Conservation (phyloP, 2,113 vertebrate species). For the Pedetes capensis region DNA sequence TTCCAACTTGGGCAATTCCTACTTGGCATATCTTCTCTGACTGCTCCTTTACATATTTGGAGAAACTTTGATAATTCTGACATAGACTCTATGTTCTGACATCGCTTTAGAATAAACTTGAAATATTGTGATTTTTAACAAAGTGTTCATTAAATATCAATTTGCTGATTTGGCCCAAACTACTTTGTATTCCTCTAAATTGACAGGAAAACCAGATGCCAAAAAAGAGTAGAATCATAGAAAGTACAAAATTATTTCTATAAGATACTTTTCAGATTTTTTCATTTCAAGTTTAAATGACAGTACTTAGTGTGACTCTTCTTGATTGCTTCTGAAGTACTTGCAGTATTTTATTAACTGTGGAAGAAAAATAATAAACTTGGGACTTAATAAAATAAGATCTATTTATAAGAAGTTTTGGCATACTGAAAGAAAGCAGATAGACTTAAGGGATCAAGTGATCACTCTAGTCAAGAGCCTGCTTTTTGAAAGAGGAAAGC, state of each 20-base stretch:
- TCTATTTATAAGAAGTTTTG: neutral
- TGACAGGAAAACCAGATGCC: neutral
- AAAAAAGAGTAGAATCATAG: neutral
- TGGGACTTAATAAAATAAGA: constrained; percentile 28
- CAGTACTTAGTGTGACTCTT: neutral
- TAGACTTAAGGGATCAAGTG: neutral
- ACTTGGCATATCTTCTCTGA: neutral
- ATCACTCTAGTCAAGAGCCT: neutral
- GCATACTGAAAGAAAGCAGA: neutral
- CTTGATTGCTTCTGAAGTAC: constrained; percentile 25
- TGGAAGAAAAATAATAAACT: constrained; percentile 29
- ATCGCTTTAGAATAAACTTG: neutral
- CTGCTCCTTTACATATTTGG: neutral
- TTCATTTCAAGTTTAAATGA: neutral
- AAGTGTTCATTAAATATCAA: neutral
- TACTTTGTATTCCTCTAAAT: neutral
- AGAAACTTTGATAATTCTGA: neutral
- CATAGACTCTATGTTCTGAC: neutral
- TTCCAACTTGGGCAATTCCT: neutral
- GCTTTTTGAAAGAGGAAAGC: neutral
- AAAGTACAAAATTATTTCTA: constrained; percentile 24
- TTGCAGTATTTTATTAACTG: constrained; percentile 8
- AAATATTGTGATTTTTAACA: neutral
- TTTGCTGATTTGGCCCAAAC: neutral
- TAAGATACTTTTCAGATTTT: constrained; percentile 5